These are phyloP conservation scores for Oryctolagus cuniculus DNA, from an alignment of 2,113 vertebrate genomes.

Conservation along the genomic window DNA sequence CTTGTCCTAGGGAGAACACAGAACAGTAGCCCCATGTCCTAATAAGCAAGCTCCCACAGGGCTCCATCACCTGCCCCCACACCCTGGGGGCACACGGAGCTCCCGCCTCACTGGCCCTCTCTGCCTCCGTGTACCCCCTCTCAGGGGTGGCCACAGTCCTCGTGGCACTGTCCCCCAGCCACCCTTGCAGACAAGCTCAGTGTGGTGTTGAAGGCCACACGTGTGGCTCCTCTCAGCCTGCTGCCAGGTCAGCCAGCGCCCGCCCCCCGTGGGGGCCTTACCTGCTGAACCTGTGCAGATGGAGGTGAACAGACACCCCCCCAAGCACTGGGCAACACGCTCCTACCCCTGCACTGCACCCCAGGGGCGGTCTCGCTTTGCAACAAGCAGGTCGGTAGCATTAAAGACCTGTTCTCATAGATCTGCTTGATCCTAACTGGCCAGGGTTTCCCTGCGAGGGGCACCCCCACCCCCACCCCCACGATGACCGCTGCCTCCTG, in stretches of 20 bases:
- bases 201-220: no score
- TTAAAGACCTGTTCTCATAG: not conserved
- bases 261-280: not conserved
- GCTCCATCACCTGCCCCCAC: not conserved
- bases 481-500: fast-evolving
- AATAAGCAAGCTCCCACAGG: not conserved
- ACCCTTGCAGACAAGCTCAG: not conserved
- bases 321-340: fast-evolving
- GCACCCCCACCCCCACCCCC: not conserved
- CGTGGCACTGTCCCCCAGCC: not conserved
- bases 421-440: no score
- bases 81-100: fast-evolving
- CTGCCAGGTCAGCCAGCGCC: not conserved
- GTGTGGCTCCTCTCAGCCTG: not conserved
- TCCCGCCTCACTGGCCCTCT: not conserved
- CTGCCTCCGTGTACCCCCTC: no score
- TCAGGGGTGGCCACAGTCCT: fast-evolving
- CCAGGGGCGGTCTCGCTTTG: not conserved
- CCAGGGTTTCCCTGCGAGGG: not conserved
- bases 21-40: not conserved
- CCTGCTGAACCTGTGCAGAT: not conserved
- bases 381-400: not conserved
- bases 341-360: fast-evolving
- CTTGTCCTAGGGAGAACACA: not conserved
- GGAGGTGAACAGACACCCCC: not conserved